Evolutionary conservation across 2,888 invertebrate species (phyloP).

Genomic region (Ariolimax columbianus): DNA sequence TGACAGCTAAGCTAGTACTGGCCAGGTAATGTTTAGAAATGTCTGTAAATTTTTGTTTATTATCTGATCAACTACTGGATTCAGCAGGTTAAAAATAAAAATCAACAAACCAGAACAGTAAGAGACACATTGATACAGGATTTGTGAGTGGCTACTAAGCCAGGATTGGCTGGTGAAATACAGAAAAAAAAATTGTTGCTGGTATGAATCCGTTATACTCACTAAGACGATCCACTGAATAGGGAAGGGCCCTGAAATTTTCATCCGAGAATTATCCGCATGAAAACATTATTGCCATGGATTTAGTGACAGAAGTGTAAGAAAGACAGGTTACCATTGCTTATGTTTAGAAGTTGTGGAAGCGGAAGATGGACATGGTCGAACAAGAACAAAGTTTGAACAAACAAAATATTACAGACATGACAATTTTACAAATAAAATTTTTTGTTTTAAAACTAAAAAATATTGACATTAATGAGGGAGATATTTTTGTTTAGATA

Average conservation of each 20-base stretch:
- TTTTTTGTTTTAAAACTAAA: too few relatives aligned
- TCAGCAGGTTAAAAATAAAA: not conserved
- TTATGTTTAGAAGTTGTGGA: not conserved
- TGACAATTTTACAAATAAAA: too few relatives aligned
- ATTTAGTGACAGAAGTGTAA: not conserved
- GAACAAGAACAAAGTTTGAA: too few relatives aligned
- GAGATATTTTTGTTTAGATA: too few relatives aligned
- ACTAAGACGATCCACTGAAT: slow-evolving; percentile 6
- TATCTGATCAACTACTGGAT: too few relatives aligned
- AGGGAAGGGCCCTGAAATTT: slow-evolving; percentile 6
- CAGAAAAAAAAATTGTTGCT: not conserved
- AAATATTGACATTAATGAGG: too few relatives aligned
- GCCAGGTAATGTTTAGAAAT: too few relatives aligned
- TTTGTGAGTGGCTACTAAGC: slow-evolving; percentile 17
- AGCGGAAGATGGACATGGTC: not conserved
- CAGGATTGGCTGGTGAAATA: slow-evolving; percentile 13
- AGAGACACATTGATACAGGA: not conserved
- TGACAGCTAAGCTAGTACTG: too few relatives aligned
- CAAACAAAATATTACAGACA: too few relatives aligned
- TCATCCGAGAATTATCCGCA: slow-evolving; percentile 20
- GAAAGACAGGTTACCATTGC: not conserved
- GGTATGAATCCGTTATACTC: slow-evolving; percentile 17
- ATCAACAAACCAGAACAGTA: slow-evolving; percentile 12
- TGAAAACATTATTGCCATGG: slow-evolving; percentile 4
- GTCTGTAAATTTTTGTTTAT: too few relatives aligned